Base-by-base conservation (phyloP, 37 sponge, comb jelly and placozoan species). In the Aplysina aerophoba region DNA sequence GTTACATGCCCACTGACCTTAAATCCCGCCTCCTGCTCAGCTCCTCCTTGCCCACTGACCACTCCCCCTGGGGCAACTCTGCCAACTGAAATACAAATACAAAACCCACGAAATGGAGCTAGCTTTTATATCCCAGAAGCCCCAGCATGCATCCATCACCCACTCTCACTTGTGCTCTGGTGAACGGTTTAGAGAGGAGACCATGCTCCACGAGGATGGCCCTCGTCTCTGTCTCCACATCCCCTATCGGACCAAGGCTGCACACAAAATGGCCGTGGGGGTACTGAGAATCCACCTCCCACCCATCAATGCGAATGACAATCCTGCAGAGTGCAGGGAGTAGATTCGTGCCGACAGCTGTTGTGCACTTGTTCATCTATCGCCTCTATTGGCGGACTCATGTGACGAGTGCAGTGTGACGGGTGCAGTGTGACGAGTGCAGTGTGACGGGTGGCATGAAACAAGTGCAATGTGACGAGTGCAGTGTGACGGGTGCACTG, bases 241-340 rank as follows among this genome's bases (percentile, higher is more conserved):
- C 61, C 34, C 94, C 94, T 21, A 88, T 90, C 17, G 94, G 94
- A 24, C 94, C 94, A 80, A 94, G 81, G 50, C 59, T 88, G 34
- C 87, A 59, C 14, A 94, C 92, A 88, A 94, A 94, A 73, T 94
- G 94, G 20, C 94, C 94, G 73, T 83, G 71, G n/a, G 94, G 94
- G 55, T 94, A 94, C 33, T 82, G 86, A 0, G 92, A 94, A 57
- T 73, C 86, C 13, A 34, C 40, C 17, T 82, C 83, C 94, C 94
- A 94, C 22, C 80, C 68, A 63, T 94, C 94, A 73, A 94, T 87
- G 11, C 87, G 66, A 34, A 94, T 86, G 25, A 91, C 81, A 27
- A 94, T 85, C 69, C 94, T 89, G 55, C 30, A 79, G 16, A 40
- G 36, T 21, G 39, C 13, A 4, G 55, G 13, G 25, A 55, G n/a